phyloP scores from a whole-genome alignment of 1,140 invertebrate species.

The Aricia agestis region DNA sequence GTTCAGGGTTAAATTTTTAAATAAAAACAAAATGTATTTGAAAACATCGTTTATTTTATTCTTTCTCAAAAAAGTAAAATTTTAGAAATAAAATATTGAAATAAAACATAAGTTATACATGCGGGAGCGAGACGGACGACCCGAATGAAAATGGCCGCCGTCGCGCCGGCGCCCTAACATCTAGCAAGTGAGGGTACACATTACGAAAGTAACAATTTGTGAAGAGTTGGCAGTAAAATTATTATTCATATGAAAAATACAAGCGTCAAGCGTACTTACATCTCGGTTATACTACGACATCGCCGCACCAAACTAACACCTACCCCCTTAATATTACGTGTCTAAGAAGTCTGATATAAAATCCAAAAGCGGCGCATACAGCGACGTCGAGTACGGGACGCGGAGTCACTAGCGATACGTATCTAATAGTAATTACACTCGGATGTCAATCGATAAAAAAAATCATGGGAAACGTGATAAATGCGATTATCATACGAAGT shows the following conservation, averaged over 20 bases:
- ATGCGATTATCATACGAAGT: slow-evolving; percentile 52
- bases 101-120: slow-evolving; percentile 69
- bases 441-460: slow-evolving; percentile 43
- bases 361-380: slow-evolving; percentile 45
- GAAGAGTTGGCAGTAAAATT: slow-evolving; percentile 69
- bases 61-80: slow-evolving; percentile 72
- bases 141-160: slow-evolving; percentile 17
- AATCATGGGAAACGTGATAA: slow-evolving; percentile 46
- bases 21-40: slow-evolving; percentile 54
- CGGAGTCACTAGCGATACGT: slow-evolving; percentile 37
- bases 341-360: slow-evolving; percentile 50
- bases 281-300: slow-evolving; percentile 33
- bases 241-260: slow-evolving; percentile 42
- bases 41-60: slow-evolving; percentile 75
- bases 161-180: slow-evolving; percentile 42
- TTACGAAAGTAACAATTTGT: slow-evolving; percentile 59
- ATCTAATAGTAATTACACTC: slow-evolving; percentile 39
- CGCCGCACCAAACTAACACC: slow-evolving; percentile 30
- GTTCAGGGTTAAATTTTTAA: slow-evolving; percentile 7
- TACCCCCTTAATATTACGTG: slow-evolving; percentile 38
- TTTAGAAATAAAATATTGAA: slow-evolving; percentile 72
- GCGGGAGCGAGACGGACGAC: slow-evolving; percentile 46
- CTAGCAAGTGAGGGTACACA: slow-evolving; percentile 54
- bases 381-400: slow-evolving; percentile 32
- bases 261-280: slow-evolving; percentile 71